Base-by-base conservation (phyloP, 2,113 vertebrate species). In the Egretta garzetta region DNA sequence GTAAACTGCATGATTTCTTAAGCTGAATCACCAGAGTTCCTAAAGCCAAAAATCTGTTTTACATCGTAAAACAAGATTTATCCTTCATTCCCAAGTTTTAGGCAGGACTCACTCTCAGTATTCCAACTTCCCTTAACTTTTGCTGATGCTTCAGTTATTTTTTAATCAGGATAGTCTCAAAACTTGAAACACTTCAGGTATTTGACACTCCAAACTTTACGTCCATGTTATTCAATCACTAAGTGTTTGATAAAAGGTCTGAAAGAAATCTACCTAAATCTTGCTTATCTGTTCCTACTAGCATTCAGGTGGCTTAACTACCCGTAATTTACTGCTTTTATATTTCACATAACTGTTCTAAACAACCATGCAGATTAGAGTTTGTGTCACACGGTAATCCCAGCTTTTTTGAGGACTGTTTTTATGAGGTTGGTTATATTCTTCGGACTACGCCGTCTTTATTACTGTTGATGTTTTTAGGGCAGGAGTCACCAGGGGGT, bases 1-100 rank as follows among this genome's bases (percentile, higher is more conserved):
- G 56, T 75, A 88, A 95, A 66, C 45, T 56, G 21, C 11, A 8
- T 77, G 35, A 37, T 72, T 93, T 92, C 56, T 86, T 73, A 63
- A 80, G 32, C 35, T 1, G 0, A 85, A 81, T 67, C 21, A 53
- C 8, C 12, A 26, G 33, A 92, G 47, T 80, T 95, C 59, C 39
- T 91, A 68, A 85, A 66, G 62, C 12, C 6, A 52, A 93, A 88
- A 81, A 47, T 24, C 30, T 76, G 9, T 2, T 92, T 80, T 77
- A 77, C 23, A 4, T 32, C 0, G 1, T 60, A 80, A 94, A 88
- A 1, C 6, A 49, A 68, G 28, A 52, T 18, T 32, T 72, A 62
- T 62, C 93, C 35, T 87, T 88, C 12, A 1, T 70, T 88, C 52
- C 4, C 18, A 72, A 37, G 22, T 76, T 95, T 92, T 74, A 90